Percentiles rank a stretch among this genome's conserved stretches.
phyloP scores from a whole-genome alignment of 2,888 invertebrate genomes.

The Epinotia demarniana region DNA sequence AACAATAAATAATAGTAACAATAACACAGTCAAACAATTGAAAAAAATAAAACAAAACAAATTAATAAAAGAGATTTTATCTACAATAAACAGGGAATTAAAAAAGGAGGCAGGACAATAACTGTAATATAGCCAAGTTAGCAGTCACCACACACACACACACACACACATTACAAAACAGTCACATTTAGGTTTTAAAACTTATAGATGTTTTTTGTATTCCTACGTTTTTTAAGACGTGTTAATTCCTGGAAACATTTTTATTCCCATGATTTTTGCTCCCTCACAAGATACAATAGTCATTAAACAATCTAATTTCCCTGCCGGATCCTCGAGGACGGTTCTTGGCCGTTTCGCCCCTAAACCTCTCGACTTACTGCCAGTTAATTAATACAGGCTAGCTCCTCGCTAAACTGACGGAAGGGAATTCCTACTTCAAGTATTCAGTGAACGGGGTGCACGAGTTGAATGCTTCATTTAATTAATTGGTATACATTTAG shows the following conservation, averaged over 20 bases:
- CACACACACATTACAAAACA: too few species aligned
- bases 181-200: too few species aligned
- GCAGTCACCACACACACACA: too few species aligned
- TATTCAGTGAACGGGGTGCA: conserved; percentile 1
- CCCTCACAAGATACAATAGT: background rate
- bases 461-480: conserved; percentile 24
- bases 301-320: conserved; percentile 19
- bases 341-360: conserved; percentile 13
- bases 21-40: too few species aligned
- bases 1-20: too few species aligned
- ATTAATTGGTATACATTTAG: conserved; percentile 2
- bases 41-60: too few species aligned
- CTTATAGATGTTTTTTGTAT: too few species aligned
- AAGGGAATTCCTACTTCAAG: conserved; percentile 21
- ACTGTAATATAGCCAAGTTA: too few species aligned
- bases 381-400: conserved; percentile 27
- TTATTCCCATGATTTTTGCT: background rate
- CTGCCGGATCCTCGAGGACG: background rate
- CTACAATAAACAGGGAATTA: too few species aligned
- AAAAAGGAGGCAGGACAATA: too few species aligned
- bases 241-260: background rate
- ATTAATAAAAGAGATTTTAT: too few species aligned
- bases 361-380: conserved; percentile 35
- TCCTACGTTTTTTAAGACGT: background rate
- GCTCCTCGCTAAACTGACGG: conserved; percentile 19